Conservation (phyloP, 2,888 invertebrate genomes). For the Agonopterix heracliana region DNA sequence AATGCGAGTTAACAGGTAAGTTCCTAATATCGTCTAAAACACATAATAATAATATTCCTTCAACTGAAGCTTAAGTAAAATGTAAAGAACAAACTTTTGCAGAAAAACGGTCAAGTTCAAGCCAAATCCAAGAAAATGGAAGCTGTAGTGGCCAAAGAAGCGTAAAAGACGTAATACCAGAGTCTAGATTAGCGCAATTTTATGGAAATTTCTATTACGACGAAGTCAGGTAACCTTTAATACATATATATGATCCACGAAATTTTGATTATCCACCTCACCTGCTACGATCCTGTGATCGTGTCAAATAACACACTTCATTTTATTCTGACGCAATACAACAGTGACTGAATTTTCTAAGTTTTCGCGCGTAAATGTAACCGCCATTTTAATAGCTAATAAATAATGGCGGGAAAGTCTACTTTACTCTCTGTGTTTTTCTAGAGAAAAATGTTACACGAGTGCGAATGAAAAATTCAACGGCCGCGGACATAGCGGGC, state of each 20-base stretch:
- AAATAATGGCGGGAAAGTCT: slow-evolving; percentile 1
- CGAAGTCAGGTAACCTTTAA: slow-evolving; percentile 47
- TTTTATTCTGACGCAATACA: not conserved
- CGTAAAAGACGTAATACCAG: slow-evolving; percentile 79
- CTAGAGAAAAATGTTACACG: slow-evolving; percentile 63
- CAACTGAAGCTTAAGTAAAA: too few relatives aligned
- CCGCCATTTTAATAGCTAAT: not conserved
- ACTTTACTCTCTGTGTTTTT: slow-evolving; percentile 20
- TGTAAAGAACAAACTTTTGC: slow-evolving; percentile 15
- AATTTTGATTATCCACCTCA: not conserved
- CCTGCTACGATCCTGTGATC: not conserved
- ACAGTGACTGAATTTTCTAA: not conserved
- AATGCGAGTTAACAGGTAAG: slow-evolving; percentile 54
- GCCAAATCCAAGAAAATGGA: slow-evolving; percentile 56
- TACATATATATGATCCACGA: not conserved
- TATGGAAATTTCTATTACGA: slow-evolving; percentile 77
- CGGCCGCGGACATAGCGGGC: slow-evolving; percentile 48
- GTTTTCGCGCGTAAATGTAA: slow-evolving; percentile 7
- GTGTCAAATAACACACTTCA: not conserved
- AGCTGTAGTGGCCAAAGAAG: slow-evolving; percentile 52
- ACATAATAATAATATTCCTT: not conserved
- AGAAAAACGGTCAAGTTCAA: slow-evolving; percentile 45
- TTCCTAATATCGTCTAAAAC: not conserved
- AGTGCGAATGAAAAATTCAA: slow-evolving; percentile 48
- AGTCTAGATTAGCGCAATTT: slow-evolving; percentile 77